phyloP scores from a whole-genome alignment of 2,113 vertebrate genomes.

The Fregetta grallaria region DNA sequence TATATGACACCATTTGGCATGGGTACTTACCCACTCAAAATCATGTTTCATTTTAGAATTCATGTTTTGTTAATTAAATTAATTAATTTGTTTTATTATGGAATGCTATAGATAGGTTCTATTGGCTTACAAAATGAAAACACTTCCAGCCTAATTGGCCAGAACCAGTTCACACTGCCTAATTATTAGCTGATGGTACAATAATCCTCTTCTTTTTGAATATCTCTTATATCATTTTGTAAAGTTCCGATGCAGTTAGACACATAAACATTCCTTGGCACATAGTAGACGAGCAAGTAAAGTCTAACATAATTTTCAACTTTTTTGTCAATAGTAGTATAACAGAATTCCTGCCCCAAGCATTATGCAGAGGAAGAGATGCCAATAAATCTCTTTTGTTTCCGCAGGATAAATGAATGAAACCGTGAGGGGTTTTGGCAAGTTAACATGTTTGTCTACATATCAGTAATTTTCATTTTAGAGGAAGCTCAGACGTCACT shows the following conservation, averaged over 20 bases:
- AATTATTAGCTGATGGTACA: not conserved
- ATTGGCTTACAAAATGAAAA: conserved; percentile 7
- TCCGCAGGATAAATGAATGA: not conserved
- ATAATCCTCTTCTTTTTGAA: not conserved
- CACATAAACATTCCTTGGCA: not conserved
- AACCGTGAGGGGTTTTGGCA: not conserved
- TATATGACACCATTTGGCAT: not conserved
- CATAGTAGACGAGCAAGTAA: not conserved
- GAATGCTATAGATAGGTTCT: not conserved
- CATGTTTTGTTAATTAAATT: conserved; percentile 12
- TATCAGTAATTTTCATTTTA: not conserved
- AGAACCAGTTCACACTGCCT: not conserved
- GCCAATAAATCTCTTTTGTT: not conserved
- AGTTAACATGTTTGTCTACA: not conserved
- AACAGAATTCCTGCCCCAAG: not conserved
- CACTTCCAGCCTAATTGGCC: not conserved
- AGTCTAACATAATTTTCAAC: not conserved
- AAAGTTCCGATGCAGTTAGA: not conserved
- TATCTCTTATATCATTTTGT: not conserved
- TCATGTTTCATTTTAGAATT: not conserved
- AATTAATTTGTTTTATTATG: not conserved
- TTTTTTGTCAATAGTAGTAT: not conserved
- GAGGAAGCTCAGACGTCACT: not conserved
- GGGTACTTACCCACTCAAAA: not conserved
- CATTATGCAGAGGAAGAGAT: not conserved